Evolutionary conservation across 1,140 invertebrate genomes (phyloP).

Genomic region (Antheraea mylitta): DNA sequence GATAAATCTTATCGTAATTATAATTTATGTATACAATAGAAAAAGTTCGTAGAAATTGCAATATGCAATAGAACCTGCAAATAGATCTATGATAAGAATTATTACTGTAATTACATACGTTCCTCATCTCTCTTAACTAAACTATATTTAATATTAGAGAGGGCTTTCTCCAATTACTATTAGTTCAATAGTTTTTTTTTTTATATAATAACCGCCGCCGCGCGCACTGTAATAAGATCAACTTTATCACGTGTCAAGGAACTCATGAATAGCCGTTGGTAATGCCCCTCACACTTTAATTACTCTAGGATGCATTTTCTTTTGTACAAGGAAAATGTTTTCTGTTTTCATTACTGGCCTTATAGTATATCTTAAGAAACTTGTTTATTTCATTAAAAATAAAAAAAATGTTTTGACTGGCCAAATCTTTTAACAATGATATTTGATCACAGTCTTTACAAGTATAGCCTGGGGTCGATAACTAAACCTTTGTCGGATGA

Average conservation of each 20-base stretch:
- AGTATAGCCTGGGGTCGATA: neutral
- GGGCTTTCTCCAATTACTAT: conserved; percentile 4
- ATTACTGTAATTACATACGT: neutral
- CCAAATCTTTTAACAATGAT: neutral
- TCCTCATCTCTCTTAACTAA: neutral
- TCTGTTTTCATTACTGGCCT: neutral
- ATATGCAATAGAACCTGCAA: too few species aligned
- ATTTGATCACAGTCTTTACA: neutral
- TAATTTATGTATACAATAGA: too few species aligned
- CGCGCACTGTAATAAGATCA: neutral
- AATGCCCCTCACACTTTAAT: neutral
- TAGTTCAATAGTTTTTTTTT: neutral
- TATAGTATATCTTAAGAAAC: too few species aligned
- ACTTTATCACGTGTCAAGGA: conserved; percentile 4
- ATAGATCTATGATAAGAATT: neutral
- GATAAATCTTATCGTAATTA: too few species aligned
- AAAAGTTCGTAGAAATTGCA: too few species aligned
- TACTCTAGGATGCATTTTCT: neutral
- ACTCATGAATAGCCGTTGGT: neutral
- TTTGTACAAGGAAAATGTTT: neutral
- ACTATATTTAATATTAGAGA: neutral
- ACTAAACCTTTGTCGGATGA: too few species aligned
- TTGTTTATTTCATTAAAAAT: too few species aligned
- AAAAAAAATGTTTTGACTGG: neutral
- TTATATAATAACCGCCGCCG: neutral